Conservation (phyloP, 53 echinoderm and acorn worm species). For the Arbacia lixula region DNA sequence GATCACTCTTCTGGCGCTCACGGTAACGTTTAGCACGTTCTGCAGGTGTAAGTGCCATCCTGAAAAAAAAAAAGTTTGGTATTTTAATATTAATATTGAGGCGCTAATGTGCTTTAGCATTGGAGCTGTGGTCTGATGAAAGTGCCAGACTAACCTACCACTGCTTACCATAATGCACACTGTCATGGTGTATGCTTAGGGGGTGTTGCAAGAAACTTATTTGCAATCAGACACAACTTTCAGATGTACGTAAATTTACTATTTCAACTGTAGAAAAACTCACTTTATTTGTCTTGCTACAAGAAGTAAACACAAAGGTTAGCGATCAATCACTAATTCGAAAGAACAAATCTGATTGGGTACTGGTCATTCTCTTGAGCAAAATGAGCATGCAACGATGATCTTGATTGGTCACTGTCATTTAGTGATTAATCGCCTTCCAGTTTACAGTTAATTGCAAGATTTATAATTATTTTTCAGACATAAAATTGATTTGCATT, state of each 20-base stretch:
- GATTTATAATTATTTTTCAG: not conserved
- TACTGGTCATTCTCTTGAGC: too few species aligned
- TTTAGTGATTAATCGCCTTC: not conserved
- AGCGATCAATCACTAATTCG: not conserved
- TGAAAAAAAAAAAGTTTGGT: not conserved
- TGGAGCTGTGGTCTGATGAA: not conserved
- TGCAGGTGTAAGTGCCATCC: not conserved
- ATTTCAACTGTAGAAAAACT: not conserved
- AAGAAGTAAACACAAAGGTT: not conserved
- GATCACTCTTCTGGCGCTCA: not conserved
- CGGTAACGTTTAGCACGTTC: not conserved
- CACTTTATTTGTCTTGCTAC: not conserved
- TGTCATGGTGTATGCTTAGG: not conserved
- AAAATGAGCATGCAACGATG: too few species aligned
- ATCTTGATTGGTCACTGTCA: not conserved
- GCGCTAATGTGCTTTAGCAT: not conserved
- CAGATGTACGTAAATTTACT: not conserved
- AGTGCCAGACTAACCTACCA: slow-evolving; percentile 13
- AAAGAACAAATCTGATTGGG: not conserved
- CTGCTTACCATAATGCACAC: not conserved
- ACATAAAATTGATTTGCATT: slow-evolving; percentile 9
- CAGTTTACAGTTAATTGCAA: not conserved
- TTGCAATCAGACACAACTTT: slow-evolving; percentile 1
- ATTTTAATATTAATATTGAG: not conserved
- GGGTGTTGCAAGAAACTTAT: slow-evolving; percentile 25